Evolutionary conservation across 2,113 vertebrate genomes (phyloP).

Genomic region (Mus pahari): DNA sequence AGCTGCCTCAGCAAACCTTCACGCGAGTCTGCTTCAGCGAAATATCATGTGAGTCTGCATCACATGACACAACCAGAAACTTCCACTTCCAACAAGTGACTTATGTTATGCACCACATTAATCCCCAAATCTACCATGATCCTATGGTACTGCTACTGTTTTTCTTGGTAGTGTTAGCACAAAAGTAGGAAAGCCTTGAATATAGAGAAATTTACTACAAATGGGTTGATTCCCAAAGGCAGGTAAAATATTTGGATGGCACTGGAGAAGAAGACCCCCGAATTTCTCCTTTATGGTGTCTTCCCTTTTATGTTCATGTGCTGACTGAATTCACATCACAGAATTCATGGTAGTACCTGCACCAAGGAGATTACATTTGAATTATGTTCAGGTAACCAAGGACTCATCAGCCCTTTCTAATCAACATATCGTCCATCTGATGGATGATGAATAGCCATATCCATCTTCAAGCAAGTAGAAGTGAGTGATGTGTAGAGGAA

Average conservation of each 20-base stretch:
- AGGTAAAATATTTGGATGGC: neutral
- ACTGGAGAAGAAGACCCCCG: neutral
- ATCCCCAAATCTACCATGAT: neutral
- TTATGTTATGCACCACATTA: accelerated
- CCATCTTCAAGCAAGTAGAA: neutral
- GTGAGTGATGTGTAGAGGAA: neutral
- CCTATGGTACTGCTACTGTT: neutral
- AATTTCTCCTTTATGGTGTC: neutral
- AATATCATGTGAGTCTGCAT: too few species aligned
- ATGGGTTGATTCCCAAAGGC: neutral
- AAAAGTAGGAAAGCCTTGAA: neutral
- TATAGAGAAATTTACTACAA: neutral
- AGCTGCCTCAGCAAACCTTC: too few species aligned
- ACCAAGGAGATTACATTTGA: neutral
- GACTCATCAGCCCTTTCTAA: neutral
- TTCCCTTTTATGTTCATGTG: neutral
- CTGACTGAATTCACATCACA: neutral
- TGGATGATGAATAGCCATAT: neutral
- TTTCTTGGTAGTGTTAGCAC: neutral
- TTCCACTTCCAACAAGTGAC: neutral
- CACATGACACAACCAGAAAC: too few species aligned
- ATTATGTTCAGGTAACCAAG: neutral
- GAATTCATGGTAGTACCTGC: neutral
- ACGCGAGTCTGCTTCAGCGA: too few species aligned
- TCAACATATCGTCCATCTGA: neutral